Evolutionary conservation across 1,140 invertebrate genomes (phyloP).

Genomic region (Formica selysi): DNA sequence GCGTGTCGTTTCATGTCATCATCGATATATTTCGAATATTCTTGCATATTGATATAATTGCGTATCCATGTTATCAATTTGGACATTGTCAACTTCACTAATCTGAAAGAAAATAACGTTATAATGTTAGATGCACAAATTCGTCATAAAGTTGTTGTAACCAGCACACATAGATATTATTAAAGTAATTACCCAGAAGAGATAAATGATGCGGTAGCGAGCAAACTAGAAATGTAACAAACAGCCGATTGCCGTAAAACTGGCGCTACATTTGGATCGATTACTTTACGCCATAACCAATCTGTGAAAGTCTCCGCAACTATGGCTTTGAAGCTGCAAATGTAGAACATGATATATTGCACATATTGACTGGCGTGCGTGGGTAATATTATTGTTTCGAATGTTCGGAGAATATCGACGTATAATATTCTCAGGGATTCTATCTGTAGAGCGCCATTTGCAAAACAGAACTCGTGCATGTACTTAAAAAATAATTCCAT

Average conservation of each 20-base stretch:
- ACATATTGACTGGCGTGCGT: constrained; percentile 92
- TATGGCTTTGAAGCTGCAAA: constrained; percentile 90
- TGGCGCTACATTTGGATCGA: constrained; percentile 88
- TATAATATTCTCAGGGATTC: constrained; percentile 85
- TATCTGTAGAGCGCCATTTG: constrained; percentile 79
- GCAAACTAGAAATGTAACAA: constrained; percentile 92
- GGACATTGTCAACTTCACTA: constrained; percentile 88
- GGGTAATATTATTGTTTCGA: constrained; percentile 91
- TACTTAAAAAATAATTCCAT: constrained; percentile 89
- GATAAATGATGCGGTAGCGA: constrained; percentile 90
- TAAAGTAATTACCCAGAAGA: constrained; percentile 88
- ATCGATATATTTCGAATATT: constrained; percentile 85
- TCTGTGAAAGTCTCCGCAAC: constrained; percentile 90
- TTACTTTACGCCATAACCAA: constrained; percentile 92
- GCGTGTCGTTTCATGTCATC: constrained; percentile 90
- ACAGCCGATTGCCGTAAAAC: constrained; percentile 91
- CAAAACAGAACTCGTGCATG: constrained; percentile 86
- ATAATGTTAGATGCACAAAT: neutral
- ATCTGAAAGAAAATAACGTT: constrained; percentile 84
- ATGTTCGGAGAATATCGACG: constrained; percentile 88
- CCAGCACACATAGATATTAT: neutral
- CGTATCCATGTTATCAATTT: constrained; percentile 92
- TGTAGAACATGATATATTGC: constrained; percentile 93
- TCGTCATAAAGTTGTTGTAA: constrained; percentile 9
- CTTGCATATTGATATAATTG: constrained; percentile 89